Evolutionary conservation across 2,113 vertebrate species (phyloP), one percentile per base, ranked within the genome.

Genomic region (Meriones unguiculatus): DNA sequence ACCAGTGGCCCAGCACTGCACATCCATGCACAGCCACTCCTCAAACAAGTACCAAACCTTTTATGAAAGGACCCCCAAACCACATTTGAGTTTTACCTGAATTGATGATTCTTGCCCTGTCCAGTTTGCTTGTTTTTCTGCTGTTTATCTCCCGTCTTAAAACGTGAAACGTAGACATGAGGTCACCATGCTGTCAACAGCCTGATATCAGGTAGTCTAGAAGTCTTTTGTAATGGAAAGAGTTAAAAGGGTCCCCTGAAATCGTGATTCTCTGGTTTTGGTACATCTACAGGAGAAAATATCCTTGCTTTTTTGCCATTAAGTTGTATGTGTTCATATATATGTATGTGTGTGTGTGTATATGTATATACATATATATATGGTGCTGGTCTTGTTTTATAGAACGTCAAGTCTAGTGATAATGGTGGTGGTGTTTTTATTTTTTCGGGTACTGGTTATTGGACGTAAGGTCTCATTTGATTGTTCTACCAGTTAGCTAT

Each of bases 351-450:
- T n/a, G 62, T 50, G 30, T 80, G 18, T 85, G 32, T 54, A 18
- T 18, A 62, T 50, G 11, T 57, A 14, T n/a, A 41, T 20, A 75
- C 38, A 38, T 25, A 57, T 10, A 52, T 41, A 41, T 41, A 41
- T 41, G 41, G 24, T 73, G 72, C 35, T 95, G 32, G 46, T 86
- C n/a, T 88, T 87, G 9, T 92, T 97, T 94, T 91, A 62, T 46
- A 90, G 41, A 85, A 10, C 28, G 62, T 82, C 7, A 59, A 32
- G 15, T 18, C 89, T 87, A 88, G 81, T 75, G 35, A 41, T 87
- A 54, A 54, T 20, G 15, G 50, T 20, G 14, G 46, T 35, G 64
- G 25, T 24, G 46, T 15, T 25, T 75, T 70, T 62, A 22, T 41
- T 84, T 84, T 87, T 32, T 69, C 17, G 17, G 84, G 41, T n/a